These are phyloP conservation scores for Latrodectus elegans DNA, from an alignment of 2,888 invertebrate genomes.

Conservation along the genomic window DNA sequence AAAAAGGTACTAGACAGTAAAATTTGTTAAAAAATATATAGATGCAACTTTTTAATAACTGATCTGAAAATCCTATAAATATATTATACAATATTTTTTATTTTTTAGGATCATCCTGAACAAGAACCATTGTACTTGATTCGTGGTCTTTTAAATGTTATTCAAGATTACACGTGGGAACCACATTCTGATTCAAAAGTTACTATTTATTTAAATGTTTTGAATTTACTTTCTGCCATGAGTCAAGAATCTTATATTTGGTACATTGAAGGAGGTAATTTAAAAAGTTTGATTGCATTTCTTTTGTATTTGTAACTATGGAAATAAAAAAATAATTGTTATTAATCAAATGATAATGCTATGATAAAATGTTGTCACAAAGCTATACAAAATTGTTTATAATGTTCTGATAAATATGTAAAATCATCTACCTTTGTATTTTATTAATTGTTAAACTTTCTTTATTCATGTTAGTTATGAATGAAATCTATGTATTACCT, in stretches of 20 bases:
- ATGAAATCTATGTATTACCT: too few species aligned
- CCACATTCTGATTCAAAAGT: constrained; percentile 80
- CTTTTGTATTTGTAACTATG: too few species aligned
- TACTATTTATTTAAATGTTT: constrained; percentile 83
- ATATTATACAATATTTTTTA: background rate
- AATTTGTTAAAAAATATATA: background rate
- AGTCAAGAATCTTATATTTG: constrained; percentile 89
- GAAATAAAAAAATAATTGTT: too few species aligned
- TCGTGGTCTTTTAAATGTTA: constrained; percentile 86
- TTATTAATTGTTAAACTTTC: too few species aligned
- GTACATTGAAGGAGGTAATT: constrained; percentile 83
- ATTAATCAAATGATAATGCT: too few species aligned
- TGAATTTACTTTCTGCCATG: constrained; percentile 86
- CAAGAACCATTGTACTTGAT: constrained; percentile 88
- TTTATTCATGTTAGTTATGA: too few species aligned
- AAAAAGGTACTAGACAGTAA: too few species aligned
- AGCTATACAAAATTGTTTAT: too few species aligned
- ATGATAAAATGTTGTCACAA: too few species aligned
- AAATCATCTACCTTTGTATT: too few species aligned
- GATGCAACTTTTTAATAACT: background rate
- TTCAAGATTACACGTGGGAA: constrained; percentile 81
- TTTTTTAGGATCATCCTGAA: constrained; percentile 87
- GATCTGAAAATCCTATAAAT: background rate
- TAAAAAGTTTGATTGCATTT: background rate
- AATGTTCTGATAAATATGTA: too few species aligned